phyloP scores from a whole-genome alignment of 2,888 invertebrate species.

The Standfussiana lucernea region DNA sequence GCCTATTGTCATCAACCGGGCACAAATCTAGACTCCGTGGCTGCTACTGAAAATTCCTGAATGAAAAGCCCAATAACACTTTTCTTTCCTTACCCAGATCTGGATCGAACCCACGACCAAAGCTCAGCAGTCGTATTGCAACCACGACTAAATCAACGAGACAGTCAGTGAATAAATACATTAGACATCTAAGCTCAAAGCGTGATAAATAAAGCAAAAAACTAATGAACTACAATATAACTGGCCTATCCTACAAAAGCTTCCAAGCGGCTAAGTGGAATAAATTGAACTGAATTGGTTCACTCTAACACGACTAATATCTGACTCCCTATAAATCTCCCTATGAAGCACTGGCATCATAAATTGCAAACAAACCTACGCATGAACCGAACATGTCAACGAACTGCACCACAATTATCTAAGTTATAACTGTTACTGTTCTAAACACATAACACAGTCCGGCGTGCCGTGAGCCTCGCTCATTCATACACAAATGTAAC shows the following conservation, averaged over 20 bases:
- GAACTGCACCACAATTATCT: slow-evolving; percentile 58
- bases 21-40: too few species aligned
- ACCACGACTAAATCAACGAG: too few species aligned
- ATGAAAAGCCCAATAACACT: too few species aligned
- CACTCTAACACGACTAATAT: slow-evolving; percentile 53
- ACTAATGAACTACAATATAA: slow-evolving; percentile 37
- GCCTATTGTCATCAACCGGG: too few species aligned
- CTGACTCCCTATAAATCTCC: slow-evolving; percentile 15
- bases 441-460: slow-evolving; percentile 20
- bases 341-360: slow-evolving; percentile 13
- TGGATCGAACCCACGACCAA: too few species aligned
- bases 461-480: slow-evolving; percentile 10
- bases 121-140: too few species aligned
- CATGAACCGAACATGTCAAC: slow-evolving; percentile 54
- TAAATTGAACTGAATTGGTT: slow-evolving; percentile 60
- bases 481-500: slow-evolving; percentile 60
- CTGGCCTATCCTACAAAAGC: slow-evolving; percentile 52
- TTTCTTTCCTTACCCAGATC: too few species aligned
- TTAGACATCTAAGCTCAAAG: neutral
- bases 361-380: slow-evolving; percentile 40
- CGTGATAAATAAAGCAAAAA: neutral
- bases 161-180: too few species aligned
- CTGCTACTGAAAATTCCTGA: too few species aligned
- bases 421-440: slow-evolving; percentile 50
- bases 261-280: slow-evolving; percentile 48